Evolutionary conservation across 2,113 vertebrate genomes (phyloP), one percentile per base, ranked within the genome.

Genomic region (Paracanthobrama guichenoti): DNA sequence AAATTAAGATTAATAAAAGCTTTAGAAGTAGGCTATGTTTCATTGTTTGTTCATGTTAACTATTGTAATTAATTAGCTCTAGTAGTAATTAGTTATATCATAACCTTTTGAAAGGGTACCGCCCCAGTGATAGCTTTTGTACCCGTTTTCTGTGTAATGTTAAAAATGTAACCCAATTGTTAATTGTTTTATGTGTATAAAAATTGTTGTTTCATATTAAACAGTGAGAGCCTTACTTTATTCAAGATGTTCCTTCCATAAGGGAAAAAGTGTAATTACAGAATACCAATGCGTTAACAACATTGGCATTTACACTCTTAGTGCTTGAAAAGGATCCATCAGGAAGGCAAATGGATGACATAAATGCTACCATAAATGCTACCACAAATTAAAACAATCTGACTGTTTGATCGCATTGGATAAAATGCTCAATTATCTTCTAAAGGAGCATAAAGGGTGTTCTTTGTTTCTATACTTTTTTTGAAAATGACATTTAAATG

Each of bases 371-470:
- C 71, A 72, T 75, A 75, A 75, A 72, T 62, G 82, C 59, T 50
- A 77, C 72, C 82, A 84, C 3, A 71, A 71, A 50, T 69, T 26
- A 77, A 77, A 86, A 28, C 55, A 73, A 53, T 73, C 39, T n/a
- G 35, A 77, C 20, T 50, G 76, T 69, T 78, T n/a, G 24, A 82
- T 81, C 72, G 57, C 66, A 42, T 31, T 57, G 12, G 26, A 82
- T 86, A 31, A 82, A 80, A 82, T 64, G 48, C 9, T 60, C 60
- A 42, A 69, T 78, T 84, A 69, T 66, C 46, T 69, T 84, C 74
- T 57, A 4, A 55, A 57, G 74, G 18, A 50, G 50, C 39, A 55
- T 74, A 69, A 85, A 81, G 48, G n/a, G 39, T 60, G 55, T 78
- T 78, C 53, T 24, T 59, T 78, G 35, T 69, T 69, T 42, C 66